Evolutionary conservation across 2,797 vertebrate genomes (phyloP).

Genomic region (Varecia variegata): DNA sequence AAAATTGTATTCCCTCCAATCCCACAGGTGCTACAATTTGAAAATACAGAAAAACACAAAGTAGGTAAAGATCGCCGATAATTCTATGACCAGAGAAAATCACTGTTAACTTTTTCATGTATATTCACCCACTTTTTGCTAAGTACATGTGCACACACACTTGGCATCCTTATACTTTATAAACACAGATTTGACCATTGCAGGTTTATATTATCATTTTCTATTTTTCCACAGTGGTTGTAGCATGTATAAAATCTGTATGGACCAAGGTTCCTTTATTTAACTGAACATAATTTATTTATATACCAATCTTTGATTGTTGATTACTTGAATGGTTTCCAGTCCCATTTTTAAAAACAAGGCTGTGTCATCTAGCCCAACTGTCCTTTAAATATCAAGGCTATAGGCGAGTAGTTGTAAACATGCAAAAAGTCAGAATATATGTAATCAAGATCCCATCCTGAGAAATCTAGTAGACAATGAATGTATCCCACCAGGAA

Average conservation of each 20-base stretch:
- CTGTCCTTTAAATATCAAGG: not conserved
- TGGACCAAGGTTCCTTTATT: not conserved
- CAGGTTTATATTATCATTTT: not conserved
- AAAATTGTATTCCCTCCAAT: not conserved
- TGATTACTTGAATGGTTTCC: constrained; percentile 15
- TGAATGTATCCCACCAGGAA: not conserved
- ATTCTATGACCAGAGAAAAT: constrained; percentile 20
- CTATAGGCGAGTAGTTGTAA: not conserved
- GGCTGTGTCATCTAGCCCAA: not conserved
- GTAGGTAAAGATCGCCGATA: not conserved
- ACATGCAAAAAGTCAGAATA: not conserved
- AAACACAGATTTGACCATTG: not conserved
- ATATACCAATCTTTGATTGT: not conserved
- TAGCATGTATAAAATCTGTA: not conserved
- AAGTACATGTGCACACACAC: accelerated
- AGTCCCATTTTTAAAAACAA: constrained; percentile 14
- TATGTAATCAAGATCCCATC: not conserved
- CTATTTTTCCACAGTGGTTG: not conserved
- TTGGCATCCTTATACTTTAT: not conserved
- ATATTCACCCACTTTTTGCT: not conserved
- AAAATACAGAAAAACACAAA: not conserved
- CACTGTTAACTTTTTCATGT: not conserved
- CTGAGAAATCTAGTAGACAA: not conserved
- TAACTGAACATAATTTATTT: constrained; percentile 1
- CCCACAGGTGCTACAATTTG: not conserved